Base-by-base conservation (phyloP, 2,797 vertebrate species). In the Sebastes hubbsi region DNA sequence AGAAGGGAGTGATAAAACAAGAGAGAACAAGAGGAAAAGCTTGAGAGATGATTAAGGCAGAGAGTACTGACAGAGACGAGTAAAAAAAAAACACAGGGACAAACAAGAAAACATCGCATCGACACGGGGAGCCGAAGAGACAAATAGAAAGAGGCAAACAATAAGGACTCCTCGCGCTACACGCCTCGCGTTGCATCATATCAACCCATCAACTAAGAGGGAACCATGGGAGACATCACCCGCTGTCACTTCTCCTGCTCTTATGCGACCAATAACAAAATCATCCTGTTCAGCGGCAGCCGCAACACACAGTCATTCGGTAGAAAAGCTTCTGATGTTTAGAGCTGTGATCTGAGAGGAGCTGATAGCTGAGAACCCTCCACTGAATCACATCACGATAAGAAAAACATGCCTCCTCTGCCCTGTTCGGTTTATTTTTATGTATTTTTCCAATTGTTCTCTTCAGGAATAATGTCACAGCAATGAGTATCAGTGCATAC, bases 201-300 rank as follows among this genome's bases (percentile, higher is more conserved):
- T 89, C 78, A 82, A 78, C 61, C 22, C 52, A 69, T 74, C 34
- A 32, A 77, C 78, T 52, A 70, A 77, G 64, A 12, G 56, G 49
- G 64, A 85, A 66, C 87, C 75, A 59, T 6, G 73, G 78, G 84
- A 86, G 87, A 85, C 79, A 20, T 88, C 87, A 66, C 75, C 88
- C 62, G 61, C 88, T 74, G 88, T 82, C 89, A 74, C 65, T 73
- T 54, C 71, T 75, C 46, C 49, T 12, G 80, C 82, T 87, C 72
- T 89, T 63, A 83, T 83, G 74, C 69, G 13, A 77, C 68, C 89
- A 72, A 66, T 56, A 87, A 89, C 79, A 81, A 76, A 78, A 88
- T 91, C 78, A 81, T 87, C 75, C 72, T 34, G 78, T 82, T 82
- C 34, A 77, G 81, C 80, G 46, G 80, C 74, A 5, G 38, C 42